These are phyloP conservation scores for Conger conger DNA, from an alignment of 2,113 vertebrate genomes.

Conservation along the genomic window DNA sequence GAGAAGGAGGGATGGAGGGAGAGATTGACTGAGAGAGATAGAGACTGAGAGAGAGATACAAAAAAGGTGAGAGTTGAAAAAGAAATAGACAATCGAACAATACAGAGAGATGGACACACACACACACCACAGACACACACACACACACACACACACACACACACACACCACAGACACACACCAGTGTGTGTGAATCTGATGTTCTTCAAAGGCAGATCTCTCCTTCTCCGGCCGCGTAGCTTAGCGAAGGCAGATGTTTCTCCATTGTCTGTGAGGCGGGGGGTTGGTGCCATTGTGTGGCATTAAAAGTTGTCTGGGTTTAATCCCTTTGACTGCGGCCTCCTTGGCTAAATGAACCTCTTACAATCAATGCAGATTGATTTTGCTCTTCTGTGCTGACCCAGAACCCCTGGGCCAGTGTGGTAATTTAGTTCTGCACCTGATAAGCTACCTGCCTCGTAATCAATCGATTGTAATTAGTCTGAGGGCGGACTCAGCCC, in stretches of 20 bases:
- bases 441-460: conserved; percentile 98
- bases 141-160: no score
- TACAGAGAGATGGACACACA: no score
- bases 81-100: no score
- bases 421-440: conserved; percentile 92
- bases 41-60: no score
- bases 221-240: conserved; percentile 2
- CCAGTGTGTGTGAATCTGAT: neutral
- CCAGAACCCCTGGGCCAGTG: conserved; percentile 83
- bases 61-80: no score
- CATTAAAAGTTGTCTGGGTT: conserved; percentile 89
- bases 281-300: conserved; percentile 59
- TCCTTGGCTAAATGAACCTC: conserved; percentile 95
- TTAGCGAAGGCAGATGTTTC: neutral
- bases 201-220: conserved; percentile 43
- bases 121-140: no score
- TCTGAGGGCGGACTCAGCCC: conserved; percentile 70
- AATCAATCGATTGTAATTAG: conserved; percentile 99
- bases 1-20: no score
- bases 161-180: no score
- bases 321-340: conserved; percentile 86
- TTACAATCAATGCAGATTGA: conserved; percentile 99
- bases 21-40: no score
- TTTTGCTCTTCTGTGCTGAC: conserved; percentile 97
- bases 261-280: conserved; percentile 25